Conservation (phyloP, 2,888 invertebrate genomes). For the Schizaphis graminum region DNA sequence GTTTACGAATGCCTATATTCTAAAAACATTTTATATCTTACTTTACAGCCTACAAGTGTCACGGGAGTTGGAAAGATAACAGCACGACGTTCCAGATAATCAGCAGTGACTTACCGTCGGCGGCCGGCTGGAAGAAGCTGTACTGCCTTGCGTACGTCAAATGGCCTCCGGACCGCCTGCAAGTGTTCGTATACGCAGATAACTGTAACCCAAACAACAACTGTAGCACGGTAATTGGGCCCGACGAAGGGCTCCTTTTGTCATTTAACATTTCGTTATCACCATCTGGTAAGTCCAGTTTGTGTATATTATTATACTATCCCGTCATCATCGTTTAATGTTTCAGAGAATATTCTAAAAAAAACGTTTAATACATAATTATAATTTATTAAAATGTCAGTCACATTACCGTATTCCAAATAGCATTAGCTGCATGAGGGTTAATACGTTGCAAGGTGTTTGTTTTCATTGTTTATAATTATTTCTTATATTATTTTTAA, state of each 20-base stretch:
- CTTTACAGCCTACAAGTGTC: constrained; percentile 85
- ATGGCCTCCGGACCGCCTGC: constrained; percentile 52
- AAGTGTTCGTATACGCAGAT: constrained; percentile 52
- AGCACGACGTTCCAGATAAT: constrained; percentile 82
- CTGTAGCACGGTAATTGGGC: not conserved
- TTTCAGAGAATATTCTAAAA: not conserved
- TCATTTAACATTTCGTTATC: constrained; percentile 60
- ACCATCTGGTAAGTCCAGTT: constrained; percentile 44
- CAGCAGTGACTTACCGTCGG: constrained; percentile 71
- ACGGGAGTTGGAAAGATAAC: constrained; percentile 90
- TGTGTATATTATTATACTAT: not conserved
- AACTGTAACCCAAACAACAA: constrained; percentile 51
- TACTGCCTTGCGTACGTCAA: constrained; percentile 60
- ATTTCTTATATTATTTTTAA: not conserved
- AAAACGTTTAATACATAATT: not conserved
- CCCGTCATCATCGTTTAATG: not conserved
- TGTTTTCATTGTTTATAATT: not conserved
- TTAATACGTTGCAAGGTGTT: not conserved
- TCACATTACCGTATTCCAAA: not conserved
- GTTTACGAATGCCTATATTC: not conserved
- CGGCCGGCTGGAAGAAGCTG: constrained; percentile 57
- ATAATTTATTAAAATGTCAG: not conserved
- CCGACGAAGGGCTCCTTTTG: constrained; percentile 47
- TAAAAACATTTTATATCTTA: not conserved
- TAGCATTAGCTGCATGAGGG: not conserved